These are phyloP conservation scores for Cheilinus undulatus DNA, from an alignment of 2,113 vertebrate genomes.

Conservation along the genomic window DNA sequence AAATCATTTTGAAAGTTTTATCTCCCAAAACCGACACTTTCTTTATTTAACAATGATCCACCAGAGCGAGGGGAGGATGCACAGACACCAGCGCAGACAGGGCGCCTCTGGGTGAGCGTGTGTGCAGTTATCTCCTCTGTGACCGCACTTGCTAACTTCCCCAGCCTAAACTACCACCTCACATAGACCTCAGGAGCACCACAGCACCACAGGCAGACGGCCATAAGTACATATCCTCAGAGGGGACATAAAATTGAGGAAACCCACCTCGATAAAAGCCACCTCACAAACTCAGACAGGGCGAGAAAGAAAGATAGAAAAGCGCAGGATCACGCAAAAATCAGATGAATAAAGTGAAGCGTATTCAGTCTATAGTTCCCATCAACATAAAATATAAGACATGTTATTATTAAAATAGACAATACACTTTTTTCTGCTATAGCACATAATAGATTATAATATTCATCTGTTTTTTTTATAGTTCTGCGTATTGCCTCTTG, in stretches of 20 bases:
- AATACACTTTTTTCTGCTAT: not conserved
- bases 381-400: not conserved
- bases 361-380: not conserved
- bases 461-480: constrained; percentile 4
- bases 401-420: not conserved
- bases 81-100: constrained; percentile 45
- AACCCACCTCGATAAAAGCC: constrained; percentile 67
- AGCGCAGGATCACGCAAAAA: not conserved
- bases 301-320: not conserved
- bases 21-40: constrained; percentile 56
- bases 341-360: not conserved
- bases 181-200: constrained; percentile 74
- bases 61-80: constrained; percentile 35
- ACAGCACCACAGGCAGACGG: constrained; percentile 74
- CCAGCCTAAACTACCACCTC: constrained; percentile 69
- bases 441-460: constrained; percentile 10
- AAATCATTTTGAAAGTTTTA: constrained; percentile 69
- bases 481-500: constrained; percentile 12
- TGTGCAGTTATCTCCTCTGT: constrained; percentile 68
- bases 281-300: constrained; percentile 46
- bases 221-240: constrained; percentile 73
- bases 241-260: constrained; percentile 67
- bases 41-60: constrained; percentile 53
- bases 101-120: constrained; percentile 59
- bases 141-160: constrained; percentile 60